phyloP scores from a whole-genome alignment of 2,113 vertebrate genomes.

The Corythaixoides concolor region DNA sequence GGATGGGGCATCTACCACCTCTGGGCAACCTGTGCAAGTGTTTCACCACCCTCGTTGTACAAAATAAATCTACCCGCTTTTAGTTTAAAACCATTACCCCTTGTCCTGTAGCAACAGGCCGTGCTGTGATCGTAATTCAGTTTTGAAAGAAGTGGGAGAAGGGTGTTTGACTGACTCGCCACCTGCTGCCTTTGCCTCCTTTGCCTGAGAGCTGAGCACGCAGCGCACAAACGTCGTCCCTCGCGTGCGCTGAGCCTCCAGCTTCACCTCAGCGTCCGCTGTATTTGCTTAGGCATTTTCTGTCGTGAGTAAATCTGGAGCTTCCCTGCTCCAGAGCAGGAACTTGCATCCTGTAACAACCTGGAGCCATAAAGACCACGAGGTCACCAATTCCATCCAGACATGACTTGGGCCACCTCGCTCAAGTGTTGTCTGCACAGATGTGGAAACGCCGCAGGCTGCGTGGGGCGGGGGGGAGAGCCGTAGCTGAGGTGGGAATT shows the following conservation, averaged over 20 bases:
- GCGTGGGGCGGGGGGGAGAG: too few species aligned
- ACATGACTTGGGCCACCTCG: not conserved
- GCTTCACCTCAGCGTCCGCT: too few species aligned
- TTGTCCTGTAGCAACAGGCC: not conserved
- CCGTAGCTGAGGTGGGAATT: not conserved
- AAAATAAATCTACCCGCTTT: not conserved
- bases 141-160: not conserved
- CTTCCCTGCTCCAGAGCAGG: too few species aligned
- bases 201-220: too few species aligned
- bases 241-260: too few species aligned
- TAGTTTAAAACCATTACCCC: not conserved
- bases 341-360: too few species aligned
- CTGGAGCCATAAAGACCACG: not conserved
- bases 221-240: too few species aligned
- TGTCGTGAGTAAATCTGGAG: too few species aligned
- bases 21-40: not conserved
- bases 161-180: not conserved
- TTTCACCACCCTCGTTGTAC: not conserved
- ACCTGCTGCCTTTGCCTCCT: too few species aligned
- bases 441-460: not conserved
- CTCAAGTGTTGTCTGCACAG: not conserved
- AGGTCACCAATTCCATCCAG: not conserved
- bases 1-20: not conserved
- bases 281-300: too few species aligned
- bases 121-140: not conserved